A percentile compares a stretch with the other conserved stretches of the same genome.
phyloP scores from a whole-genome alignment of 2,113 vertebrate genomes.

The Caretta caretta region DNA sequence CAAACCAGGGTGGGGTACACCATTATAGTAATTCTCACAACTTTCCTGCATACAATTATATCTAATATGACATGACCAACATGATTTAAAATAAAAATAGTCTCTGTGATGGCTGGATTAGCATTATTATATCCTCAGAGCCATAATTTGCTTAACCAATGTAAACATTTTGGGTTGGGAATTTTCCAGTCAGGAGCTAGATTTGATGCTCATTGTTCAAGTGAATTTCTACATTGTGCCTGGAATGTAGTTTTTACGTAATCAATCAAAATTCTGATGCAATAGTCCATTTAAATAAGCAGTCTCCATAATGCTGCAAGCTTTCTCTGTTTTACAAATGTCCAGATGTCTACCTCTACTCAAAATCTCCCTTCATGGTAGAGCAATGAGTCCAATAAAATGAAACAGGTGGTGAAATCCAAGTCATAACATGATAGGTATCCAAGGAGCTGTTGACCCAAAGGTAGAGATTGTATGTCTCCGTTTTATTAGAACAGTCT shows the following conservation, averaged over 20 bases:
- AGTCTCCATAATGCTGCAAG: neutral
- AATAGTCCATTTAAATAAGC: neutral
- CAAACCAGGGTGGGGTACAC: neutral
- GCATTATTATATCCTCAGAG: neutral
- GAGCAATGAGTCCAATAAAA: neutral
- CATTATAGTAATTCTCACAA: neutral
- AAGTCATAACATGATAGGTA: neutral
- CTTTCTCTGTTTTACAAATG: neutral
- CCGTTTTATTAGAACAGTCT: neutral
- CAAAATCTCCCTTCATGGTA: neutral
- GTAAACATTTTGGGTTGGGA: neutral
- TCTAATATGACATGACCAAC: neutral
- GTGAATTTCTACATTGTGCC: neutral
- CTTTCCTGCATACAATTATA: neutral
- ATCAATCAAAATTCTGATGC: neutral
- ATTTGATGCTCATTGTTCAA: neutral
- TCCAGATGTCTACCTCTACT: neutral
- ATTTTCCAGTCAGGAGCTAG: neutral
- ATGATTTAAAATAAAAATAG: neutral
- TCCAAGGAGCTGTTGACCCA: neutral
- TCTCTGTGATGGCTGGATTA: neutral
- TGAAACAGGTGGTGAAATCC: neutral
- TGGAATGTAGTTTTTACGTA: neutral
- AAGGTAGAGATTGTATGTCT: neutral
- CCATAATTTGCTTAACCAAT: neutral